Base-by-base conservation (phyloP, 2,113 vertebrate species). In the Rhodinocichla rosea region DNA sequence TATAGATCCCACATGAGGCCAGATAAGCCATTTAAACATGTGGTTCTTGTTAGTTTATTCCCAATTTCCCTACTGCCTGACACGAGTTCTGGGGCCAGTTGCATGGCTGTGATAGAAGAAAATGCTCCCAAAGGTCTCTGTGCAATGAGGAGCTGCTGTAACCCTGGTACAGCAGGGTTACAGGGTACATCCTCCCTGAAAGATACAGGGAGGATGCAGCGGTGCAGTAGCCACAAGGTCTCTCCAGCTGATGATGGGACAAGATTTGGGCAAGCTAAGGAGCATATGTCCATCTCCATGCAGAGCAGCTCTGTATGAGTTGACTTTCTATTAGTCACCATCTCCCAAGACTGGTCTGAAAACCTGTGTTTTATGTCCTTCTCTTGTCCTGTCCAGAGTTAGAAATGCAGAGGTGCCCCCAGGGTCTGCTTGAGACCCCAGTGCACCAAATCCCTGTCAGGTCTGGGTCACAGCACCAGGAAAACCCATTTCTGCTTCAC, bases 41-140 rank as follows among this genome's bases (percentile, higher is more conserved):
- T n/a, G 4, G 20, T 9, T 26, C 35, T 63, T 63, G 26, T 49
- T 57, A 53, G 32, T 23, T 71, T 40, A 57, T 44, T 40, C 18
- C 8, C 62, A 14, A 18, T 62, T 64, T 85, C 56, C 42, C 7
- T 27, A 7, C 11, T 4, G 15, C 26, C 19, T 73, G 71, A 47
- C 16, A 13, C 0, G 0, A 70, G 42, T 9, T 26, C 26, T 1
- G 0, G 49, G 28, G 21, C 24, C 30, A 63, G 63, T 7, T 0
- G 0, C 12, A 21, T 1, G 32, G 33, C 11, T 59, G n/a, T 1
- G 9, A 5, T 15, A 4, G 3, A 69, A 69, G 15, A 7, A 49
- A 35, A 1, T 1, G 3, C 70, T 83, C 70, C 56, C 1, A 1
- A 52, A 91, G 52, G 37, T 16, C 50, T 23, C 37, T 30, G 71